These are phyloP conservation scores for Muscicapa adusta DNA, from an alignment of 2,113 vertebrate species.

Conservation along the genomic window DNA sequence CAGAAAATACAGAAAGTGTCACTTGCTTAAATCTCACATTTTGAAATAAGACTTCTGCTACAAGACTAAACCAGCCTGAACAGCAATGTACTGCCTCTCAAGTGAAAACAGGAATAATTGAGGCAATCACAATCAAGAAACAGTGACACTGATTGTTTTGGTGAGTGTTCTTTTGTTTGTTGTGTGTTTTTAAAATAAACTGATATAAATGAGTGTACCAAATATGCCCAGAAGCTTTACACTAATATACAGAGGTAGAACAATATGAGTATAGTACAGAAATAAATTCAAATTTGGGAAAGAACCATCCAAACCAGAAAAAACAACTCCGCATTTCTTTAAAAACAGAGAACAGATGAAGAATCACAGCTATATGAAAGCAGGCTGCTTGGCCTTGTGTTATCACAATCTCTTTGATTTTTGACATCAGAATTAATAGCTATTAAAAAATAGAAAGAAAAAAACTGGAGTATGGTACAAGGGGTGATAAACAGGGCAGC, in stretches of 20 bases:
- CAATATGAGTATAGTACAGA: rapidly evolving
- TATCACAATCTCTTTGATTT: neutral
- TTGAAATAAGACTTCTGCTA: neutral
- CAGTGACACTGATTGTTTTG: neutral
- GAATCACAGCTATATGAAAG: neutral
- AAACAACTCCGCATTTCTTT: neutral
- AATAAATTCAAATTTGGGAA: neutral
- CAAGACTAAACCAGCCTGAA: neutral
- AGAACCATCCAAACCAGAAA: neutral
- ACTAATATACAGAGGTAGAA: neutral
- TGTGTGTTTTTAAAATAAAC: neutral
- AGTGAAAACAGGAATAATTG: neutral
- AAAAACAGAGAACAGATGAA: neutral
- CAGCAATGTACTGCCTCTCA: neutral
- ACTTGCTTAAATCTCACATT: neutral
- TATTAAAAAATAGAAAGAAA: neutral
- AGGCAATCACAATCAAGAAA: neutral
- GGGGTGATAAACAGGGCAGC: neutral
- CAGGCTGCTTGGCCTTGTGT: rapidly evolving
- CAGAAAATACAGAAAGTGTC: neutral
- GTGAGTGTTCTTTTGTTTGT: neutral
- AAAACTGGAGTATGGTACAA: neutral
- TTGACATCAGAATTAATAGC: neutral
- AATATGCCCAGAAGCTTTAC: neutral
- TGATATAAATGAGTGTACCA: neutral